Evolutionary conservation across 37 sponge, comb jelly and placozoan genomes (phyloP), one percentile per base, ranked within the genome.

Genomic region (Chondrosia reniformis): DNA sequence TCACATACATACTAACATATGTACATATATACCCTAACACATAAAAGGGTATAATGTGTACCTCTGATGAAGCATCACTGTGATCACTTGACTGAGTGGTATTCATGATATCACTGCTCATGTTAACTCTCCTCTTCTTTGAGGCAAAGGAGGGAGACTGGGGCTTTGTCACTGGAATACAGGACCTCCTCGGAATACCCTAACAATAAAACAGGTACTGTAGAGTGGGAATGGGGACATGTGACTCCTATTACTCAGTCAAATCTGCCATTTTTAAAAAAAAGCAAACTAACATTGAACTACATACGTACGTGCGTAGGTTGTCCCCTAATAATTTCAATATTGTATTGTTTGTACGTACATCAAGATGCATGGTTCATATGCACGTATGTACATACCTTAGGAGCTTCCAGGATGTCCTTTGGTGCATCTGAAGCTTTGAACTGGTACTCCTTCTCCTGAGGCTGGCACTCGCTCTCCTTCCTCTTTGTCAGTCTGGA

Each of bases 151-250:
- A 76, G 0, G 92, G 92, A 37, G 92, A 79, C 62, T 82, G 76
- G 2, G 88, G 79, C 10, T 49, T 25, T 17, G 88, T 92, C 2
- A 81, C 31, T 6, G 63, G 57, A 28, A 17, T 44, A 12, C 45
- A 6, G 12, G 55, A 55, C 61, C 78, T 88, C 57, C 69, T 67
- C 41, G 93, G 93, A 30, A 92, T 52, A 43, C 92, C 92, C 87
- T 83, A 27, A 9, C 44, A 21, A 32, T 22, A 64, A 33, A 42
- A 28, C 19, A n/a, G n/a, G n/a, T n/a, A n/a, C n/a, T n/a, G n/a
- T n/a, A n/a, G n/a, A n/a, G n/a, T n/a, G n/a, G n/a, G n/a, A n/a
- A n/a, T n/a, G n/a, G n/a, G n/a, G n/a, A n/a, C n/a, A n/a, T n/a
- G n/a, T n/a, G n/a, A n/a, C n/a, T n/a, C n/a, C n/a, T n/a, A n/a